A percentile compares a stretch with the other conserved stretches of the same genome.
These are phyloP conservation scores for Tridacna crocea DNA, from an alignment of 2,888 invertebrate genomes.

Conservation along the genomic window DNA sequence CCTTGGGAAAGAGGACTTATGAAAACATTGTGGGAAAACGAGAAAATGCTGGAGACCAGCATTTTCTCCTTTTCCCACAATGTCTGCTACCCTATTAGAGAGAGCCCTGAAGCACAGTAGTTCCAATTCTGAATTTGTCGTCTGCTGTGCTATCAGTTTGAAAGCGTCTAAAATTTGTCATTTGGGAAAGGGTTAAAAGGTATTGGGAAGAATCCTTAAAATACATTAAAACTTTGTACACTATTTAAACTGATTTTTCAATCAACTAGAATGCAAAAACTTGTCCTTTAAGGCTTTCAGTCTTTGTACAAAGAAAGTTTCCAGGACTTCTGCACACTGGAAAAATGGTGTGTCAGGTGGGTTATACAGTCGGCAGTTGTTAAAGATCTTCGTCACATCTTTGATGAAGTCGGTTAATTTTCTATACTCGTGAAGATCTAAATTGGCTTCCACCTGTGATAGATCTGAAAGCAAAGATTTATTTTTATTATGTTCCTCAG, in stretches of 20 bases:
- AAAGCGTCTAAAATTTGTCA: too few species aligned
- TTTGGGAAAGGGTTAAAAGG: too few species aligned
- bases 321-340: slow-evolving; percentile 97
- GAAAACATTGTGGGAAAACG: too few species aligned
- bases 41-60: too few species aligned
- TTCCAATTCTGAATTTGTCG: too few species aligned
- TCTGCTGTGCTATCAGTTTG: too few species aligned
- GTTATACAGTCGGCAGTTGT: slow-evolving; percentile 99
- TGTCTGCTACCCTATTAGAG: too few species aligned
- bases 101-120: too few species aligned
- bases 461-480: slow-evolving; percentile 89
- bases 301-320: slow-evolving; percentile 91
- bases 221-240: too few species aligned
- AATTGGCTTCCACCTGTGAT: slow-evolving; percentile 92
- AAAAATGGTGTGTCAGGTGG: slow-evolving; percentile 97
- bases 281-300: slow-evolving; percentile 77
- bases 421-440: slow-evolving; percentile 92
- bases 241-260: background rate
- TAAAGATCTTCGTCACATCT: slow-evolving; percentile 99
- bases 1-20: too few species aligned
- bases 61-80: too few species aligned
- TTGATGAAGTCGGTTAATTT: slow-evolving; percentile 97
- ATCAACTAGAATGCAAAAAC: slow-evolving; percentile 47
- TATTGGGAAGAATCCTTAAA: too few species aligned
- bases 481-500: background rate